Conservation (phyloP, 1,140 invertebrate genomes). For the Papilio dardanus region DNA sequence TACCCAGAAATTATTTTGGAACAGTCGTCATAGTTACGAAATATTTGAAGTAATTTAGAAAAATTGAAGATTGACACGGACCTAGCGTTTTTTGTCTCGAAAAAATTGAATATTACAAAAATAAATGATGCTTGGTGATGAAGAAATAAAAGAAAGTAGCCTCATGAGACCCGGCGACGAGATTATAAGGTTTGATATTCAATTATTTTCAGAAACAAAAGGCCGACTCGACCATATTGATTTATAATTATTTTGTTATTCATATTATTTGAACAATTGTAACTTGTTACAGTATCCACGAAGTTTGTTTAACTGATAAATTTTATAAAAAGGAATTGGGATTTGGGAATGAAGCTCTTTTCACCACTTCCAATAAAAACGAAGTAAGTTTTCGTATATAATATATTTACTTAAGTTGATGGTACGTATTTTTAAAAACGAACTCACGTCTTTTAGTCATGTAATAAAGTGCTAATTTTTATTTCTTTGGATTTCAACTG, state of each 20-base stretch:
- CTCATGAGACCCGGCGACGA: slow-evolving; percentile 73
- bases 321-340: slow-evolving; percentile 69
- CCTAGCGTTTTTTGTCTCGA: slow-evolving; percentile 68
- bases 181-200: slow-evolving; percentile 77
- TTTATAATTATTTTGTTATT: slow-evolving; percentile 45
- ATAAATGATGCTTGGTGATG: slow-evolving; percentile 78
- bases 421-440: background rate
- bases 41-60: slow-evolving; percentile 60
- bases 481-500: no score
- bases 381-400: slow-evolving; percentile 54
- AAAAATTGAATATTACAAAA: slow-evolving; percentile 77
- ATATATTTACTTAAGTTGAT: background rate
- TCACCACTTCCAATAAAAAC: slow-evolving; percentile 56
- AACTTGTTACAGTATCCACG: slow-evolving; percentile 66
- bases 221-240: slow-evolving; percentile 51
- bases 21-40: slow-evolving; percentile 61
- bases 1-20: slow-evolving; percentile 59
- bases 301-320: slow-evolving; percentile 74
- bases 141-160: slow-evolving; percentile 77
- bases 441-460: no score
- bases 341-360: slow-evolving; percentile 52
- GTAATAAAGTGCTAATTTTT: no score
- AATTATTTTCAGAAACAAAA: slow-evolving; percentile 61
- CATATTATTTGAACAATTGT: slow-evolving; percentile 44
- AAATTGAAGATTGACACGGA: slow-evolving; percentile 65